Conservation (phyloP, 2,797 vertebrate genomes). For the Enteromius thamalakanensis region DNA sequence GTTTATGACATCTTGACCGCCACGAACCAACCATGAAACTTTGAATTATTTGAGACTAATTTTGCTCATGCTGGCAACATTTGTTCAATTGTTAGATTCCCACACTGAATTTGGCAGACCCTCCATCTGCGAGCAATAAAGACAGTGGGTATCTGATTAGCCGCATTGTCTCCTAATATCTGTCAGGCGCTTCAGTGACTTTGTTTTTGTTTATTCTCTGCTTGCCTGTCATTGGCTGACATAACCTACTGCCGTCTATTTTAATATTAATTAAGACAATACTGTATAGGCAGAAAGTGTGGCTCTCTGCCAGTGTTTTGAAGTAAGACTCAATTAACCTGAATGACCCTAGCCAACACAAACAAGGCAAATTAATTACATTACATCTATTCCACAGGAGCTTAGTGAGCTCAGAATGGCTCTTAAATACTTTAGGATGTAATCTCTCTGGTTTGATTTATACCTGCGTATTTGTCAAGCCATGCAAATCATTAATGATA, state of each 20-base stretch:
- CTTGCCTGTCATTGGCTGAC: constrained; percentile 73
- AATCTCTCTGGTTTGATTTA: constrained; percentile 66
- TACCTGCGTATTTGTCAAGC: constrained; percentile 35
- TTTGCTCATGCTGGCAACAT: background rate
- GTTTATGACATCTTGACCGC: background rate
- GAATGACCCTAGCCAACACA: constrained; percentile 72
- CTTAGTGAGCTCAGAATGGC: constrained; percentile 65
- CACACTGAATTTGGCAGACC: constrained; percentile 61
- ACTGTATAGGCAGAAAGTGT: constrained; percentile 69
- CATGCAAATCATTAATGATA: constrained; percentile 34
- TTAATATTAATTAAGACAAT: constrained; percentile 77
- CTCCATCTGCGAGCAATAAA: constrained; percentile 31
- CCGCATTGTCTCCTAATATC: constrained; percentile 64
- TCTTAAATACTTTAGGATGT: constrained; percentile 67
- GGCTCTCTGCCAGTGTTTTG: constrained; percentile 72
- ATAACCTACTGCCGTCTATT: constrained; percentile 64
- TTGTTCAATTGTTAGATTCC: constrained; percentile 32
- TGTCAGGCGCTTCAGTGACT: constrained; percentile 66
- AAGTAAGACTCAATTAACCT: constrained; percentile 84
- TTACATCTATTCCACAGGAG: constrained; percentile 69
- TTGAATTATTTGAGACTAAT: background rate
- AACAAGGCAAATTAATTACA: constrained; percentile 79
- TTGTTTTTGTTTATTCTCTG: constrained; percentile 74
- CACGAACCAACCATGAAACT: background rate
- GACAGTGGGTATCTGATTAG: constrained; percentile 67